A percentile compares a stretch with the other conserved stretches of the same genome.
These are phyloP conservation scores for Chaetops frenatus DNA, from an alignment of 2,113 vertebrate species.

Conservation along the genomic window DNA sequence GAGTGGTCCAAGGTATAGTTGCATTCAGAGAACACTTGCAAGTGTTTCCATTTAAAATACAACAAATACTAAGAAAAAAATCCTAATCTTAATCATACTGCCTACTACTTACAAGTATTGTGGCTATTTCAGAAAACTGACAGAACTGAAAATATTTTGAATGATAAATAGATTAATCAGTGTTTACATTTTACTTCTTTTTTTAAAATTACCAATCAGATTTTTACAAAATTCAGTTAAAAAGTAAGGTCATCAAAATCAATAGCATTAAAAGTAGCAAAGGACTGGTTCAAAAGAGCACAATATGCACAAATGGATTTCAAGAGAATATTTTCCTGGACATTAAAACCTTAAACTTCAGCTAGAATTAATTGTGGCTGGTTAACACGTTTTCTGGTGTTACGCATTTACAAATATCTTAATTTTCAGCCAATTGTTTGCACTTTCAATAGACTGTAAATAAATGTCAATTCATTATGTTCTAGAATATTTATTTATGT, in stretches of 20 bases:
- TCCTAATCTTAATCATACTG: neutral
- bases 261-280: constrained; percentile 52
- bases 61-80: constrained; percentile 1
- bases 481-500: constrained; percentile 79
- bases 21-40: constrained; percentile 26
- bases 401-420: constrained; percentile 62
- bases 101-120: constrained; percentile 21
- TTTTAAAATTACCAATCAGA: constrained; percentile 48
- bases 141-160: constrained; percentile 35
- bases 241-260: constrained; percentile 39
- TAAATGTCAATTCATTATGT: constrained; percentile 67
- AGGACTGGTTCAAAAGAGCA: constrained; percentile 71
- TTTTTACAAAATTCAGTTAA: constrained; percentile 52
- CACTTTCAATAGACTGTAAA: constrained; percentile 79
- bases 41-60: neutral
- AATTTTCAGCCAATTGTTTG: constrained; percentile 70
- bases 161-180: constrained; percentile 52
- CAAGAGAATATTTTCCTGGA: constrained; percentile 69
- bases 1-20: neutral
- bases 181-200: constrained; percentile 69
- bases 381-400: constrained; percentile 63
- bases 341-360: constrained; percentile 63
- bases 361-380: constrained; percentile 55
- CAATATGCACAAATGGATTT: constrained; percentile 73
- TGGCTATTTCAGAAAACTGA: constrained; percentile 30